Evolutionary conservation across 2,113 vertebrate species (phyloP).

Genomic region (Parotia lawesii): DNA sequence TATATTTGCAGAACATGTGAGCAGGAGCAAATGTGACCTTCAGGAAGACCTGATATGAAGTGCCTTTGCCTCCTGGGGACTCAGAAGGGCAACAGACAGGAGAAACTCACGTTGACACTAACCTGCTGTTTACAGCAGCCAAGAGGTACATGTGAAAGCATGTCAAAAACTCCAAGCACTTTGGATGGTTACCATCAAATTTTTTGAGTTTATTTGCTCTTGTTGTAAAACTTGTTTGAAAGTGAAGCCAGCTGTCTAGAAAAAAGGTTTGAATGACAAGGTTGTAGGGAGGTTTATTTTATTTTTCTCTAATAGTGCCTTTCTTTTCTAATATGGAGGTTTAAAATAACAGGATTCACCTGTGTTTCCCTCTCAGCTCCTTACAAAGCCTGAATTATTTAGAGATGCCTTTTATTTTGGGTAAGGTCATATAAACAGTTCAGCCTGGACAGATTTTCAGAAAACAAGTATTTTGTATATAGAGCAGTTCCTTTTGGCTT

Average conservation of each 20-base stretch:
- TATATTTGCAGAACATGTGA: background rate
- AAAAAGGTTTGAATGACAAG: background rate
- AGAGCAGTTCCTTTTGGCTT: background rate
- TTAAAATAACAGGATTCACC: background rate
- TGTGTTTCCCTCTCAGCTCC: background rate
- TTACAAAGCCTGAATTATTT: background rate
- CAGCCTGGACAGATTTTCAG: background rate
- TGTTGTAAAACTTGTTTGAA: conserved; percentile 19
- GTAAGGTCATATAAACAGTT: background rate
- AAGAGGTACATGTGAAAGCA: conserved; percentile 45
- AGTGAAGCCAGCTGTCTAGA: background rate
- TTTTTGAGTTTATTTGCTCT: conserved; percentile 37
- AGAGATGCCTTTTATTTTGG: background rate
- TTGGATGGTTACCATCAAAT: conserved; percentile 15
- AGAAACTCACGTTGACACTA: background rate
- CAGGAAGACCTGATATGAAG: background rate
- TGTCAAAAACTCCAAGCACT: conserved; percentile 50
- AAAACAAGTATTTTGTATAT: background rate
- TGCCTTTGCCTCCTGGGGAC: background rate
- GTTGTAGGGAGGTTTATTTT: conserved; percentile 1
- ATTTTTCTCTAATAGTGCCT: background rate
- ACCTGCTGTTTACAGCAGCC: background rate
- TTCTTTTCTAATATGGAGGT: background rate
- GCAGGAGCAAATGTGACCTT: background rate
- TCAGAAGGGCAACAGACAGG: background rate